Evolutionary conservation across 2,888 invertebrate species (phyloP).

Genomic region (Parascotia fuliginaria): DNA sequence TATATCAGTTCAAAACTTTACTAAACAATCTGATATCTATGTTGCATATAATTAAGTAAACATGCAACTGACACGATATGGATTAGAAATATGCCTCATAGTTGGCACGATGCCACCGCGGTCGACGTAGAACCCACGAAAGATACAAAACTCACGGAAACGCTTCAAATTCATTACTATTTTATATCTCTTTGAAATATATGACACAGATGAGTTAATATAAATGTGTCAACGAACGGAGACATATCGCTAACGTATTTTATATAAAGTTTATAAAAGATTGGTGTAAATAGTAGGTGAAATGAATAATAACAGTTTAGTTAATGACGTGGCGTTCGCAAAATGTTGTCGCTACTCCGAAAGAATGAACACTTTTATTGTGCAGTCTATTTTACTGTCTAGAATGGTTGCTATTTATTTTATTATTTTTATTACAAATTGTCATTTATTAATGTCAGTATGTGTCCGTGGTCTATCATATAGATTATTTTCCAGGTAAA

Average conservation of each 20-base stretch:
- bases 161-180: conserved; percentile 31
- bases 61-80: conserved; percentile 15
- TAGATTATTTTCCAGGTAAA: too few relatives aligned
- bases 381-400: conserved; percentile 4
- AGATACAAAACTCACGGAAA: conserved; percentile 22
- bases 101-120: conserved; percentile 36
- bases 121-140: conserved; percentile 15
- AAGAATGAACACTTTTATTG: conserved; percentile 6
- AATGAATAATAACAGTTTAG: conserved; percentile 16
- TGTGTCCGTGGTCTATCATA: too few relatives aligned
- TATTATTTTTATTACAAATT: neutral
- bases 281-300: conserved; percentile 10
- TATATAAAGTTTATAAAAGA: conserved; percentile 8
- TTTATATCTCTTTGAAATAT: conserved; percentile 33
- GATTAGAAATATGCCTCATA: conserved; percentile 23
- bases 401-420: conserved; percentile 7
- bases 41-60: neutral
- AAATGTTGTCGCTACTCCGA: conserved; percentile 19
- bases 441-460: too few relatives aligned
- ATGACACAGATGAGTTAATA: conserved; percentile 19
- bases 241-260: conserved; percentile 21
- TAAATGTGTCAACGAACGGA: conserved; percentile 32
- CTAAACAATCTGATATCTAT: neutral
- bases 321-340: conserved; percentile 9
- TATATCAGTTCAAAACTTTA: neutral